A percentile compares a stretch with the other conserved stretches of the same genome.
Conservation (phyloP, 2,888 invertebrate species). For the Agrypnus murinus region DNA sequence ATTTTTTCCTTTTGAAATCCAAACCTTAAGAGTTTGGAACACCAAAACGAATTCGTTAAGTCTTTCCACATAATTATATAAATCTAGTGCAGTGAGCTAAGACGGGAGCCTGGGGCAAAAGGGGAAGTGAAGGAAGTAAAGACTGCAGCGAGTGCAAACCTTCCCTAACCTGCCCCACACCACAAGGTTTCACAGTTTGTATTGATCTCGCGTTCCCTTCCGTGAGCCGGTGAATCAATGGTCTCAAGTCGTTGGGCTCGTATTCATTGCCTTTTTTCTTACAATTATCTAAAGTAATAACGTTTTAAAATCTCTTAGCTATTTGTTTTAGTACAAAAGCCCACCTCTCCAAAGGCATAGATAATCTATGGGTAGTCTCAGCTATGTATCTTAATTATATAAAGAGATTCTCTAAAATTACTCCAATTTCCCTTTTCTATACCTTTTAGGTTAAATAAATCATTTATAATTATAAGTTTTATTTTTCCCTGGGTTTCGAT, state of each 20-base stretch:
- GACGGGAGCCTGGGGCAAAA: slow-evolving; percentile 59
- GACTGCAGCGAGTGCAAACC: slow-evolving; percentile 69
- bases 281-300: slow-evolving; percentile 39
- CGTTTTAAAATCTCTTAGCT: too few species aligned
- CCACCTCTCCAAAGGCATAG: too few species aligned
- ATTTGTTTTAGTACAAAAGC: too few species aligned
- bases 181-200: slow-evolving; percentile 69
- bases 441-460: too few species aligned
- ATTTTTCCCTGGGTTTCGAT: too few species aligned
- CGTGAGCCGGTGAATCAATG: slow-evolving; percentile 68
- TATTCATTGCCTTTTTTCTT: slow-evolving; percentile 61
- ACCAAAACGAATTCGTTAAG: slow-evolving; percentile 41
- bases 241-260: slow-evolving; percentile 67
- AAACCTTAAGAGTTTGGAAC: slow-evolving; percentile 36
- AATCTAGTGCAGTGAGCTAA: slow-evolving; percentile 62
- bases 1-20: slow-evolving; percentile 23
- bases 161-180: slow-evolving; percentile 71
- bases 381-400: too few species aligned
- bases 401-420: too few species aligned
- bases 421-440: too few species aligned
- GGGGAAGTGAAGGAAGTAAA: slow-evolving; percentile 64
- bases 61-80: slow-evolving; percentile 58
- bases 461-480: too few species aligned
- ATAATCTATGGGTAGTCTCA: too few species aligned
- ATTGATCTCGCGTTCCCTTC: slow-evolving; percentile 70